Evolutionary conservation across 2,113 vertebrate species (phyloP).

Genomic region (Serilophus lunatus): DNA sequence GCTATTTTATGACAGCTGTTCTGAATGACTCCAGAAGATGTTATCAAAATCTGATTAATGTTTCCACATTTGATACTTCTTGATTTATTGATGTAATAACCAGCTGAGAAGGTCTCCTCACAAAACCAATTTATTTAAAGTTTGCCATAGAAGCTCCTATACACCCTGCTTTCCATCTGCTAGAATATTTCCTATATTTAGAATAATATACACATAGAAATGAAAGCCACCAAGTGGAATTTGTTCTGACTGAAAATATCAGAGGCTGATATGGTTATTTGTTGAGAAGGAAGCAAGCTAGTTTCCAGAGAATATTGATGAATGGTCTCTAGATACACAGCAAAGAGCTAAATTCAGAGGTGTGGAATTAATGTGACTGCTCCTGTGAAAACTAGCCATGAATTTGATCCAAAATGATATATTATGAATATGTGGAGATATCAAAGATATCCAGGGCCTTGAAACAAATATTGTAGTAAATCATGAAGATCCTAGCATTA

Average conservation of each 20-base stretch:
- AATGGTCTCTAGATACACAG: conserved; percentile 24
- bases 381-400: background rate
- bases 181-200: conserved; percentile 20
- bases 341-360: conserved; percentile 42
- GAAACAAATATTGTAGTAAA: background rate
- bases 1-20: conserved; percentile 36
- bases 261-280: conserved; percentile 13
- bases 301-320: conserved; percentile 35
- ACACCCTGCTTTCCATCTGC: background rate
- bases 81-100: conserved; percentile 51
- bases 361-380: conserved; percentile 45
- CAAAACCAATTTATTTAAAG: conserved; percentile 36
- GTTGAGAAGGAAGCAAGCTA: background rate
- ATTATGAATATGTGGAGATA: background rate
- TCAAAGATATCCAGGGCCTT: background rate
- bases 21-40: background rate
- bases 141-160: background rate
- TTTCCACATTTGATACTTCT: background rate
- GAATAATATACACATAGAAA: conserved; percentile 27
- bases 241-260: conserved; percentile 41
- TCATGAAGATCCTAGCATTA: background rate
- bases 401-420: conserved; percentile 25
- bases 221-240: conserved; percentile 35
- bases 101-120: conserved; percentile 20
- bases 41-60: conserved; percentile 52